phyloP scores from a whole-genome alignment of 2,797 vertebrate species.

The Sebastes kiyomatsui region DNA sequence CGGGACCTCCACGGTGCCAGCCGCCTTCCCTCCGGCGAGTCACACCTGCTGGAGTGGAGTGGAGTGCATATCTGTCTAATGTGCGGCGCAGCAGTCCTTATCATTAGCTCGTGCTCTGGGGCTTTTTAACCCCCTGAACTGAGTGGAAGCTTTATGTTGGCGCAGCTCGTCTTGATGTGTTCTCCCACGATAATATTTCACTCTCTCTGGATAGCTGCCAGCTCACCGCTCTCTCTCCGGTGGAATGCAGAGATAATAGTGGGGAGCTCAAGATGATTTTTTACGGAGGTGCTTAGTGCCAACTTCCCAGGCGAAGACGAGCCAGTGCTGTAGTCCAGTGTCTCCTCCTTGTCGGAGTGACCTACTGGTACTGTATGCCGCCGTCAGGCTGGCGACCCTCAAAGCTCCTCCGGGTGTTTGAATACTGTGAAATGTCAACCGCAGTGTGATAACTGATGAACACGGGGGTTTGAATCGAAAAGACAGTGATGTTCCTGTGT shows the following conservation, averaged over 20 bases:
- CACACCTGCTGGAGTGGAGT: conserved; percentile 60
- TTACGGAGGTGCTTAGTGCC: conserved; percentile 53
- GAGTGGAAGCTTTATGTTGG: conserved; percentile 51
- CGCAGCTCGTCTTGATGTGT: conserved; percentile 47
- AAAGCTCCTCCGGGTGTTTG: conserved; percentile 11
- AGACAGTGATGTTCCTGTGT: conserved; percentile 1
- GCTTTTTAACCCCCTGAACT: conserved; percentile 66
- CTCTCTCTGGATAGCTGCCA: conserved; percentile 55
- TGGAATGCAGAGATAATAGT: conserved; percentile 72
- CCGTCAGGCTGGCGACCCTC: not conserved
- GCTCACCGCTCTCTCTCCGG: conserved; percentile 33
- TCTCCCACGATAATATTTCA: conserved; percentile 74
- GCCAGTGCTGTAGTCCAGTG: conserved; percentile 13
- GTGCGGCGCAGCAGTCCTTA: conserved; percentile 37
- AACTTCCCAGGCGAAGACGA: conserved; percentile 44
- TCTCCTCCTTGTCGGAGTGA: conserved; percentile 17
- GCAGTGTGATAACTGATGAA: conserved; percentile 4
- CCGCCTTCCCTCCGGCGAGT: conserved; percentile 24
- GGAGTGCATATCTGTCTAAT: conserved; percentile 43
- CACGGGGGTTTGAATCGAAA: not conserved
- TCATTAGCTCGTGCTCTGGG: conserved; percentile 60
- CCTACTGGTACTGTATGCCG: not conserved
- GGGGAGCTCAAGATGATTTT: conserved; percentile 52
- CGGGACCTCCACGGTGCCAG: conserved; percentile 46
- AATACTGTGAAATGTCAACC: conserved; percentile 22